Evolutionary conservation across 2,888 invertebrate species (phyloP).

Genomic region (Xanthorhoe designata): DNA sequence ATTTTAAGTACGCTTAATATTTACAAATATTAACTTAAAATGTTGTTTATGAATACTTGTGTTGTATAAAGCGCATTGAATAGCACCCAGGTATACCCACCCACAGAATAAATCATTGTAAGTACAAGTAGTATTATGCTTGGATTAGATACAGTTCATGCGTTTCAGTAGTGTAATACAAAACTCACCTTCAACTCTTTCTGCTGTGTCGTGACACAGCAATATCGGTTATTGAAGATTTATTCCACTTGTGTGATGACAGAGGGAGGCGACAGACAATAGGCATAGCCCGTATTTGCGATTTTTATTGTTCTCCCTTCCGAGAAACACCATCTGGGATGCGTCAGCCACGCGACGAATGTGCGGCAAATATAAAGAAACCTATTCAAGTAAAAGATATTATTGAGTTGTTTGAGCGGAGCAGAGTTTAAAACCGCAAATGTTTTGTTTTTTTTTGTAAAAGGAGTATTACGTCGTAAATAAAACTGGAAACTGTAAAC

Average conservation of each 20-base stretch:
- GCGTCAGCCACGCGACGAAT: slow-evolving; percentile 43
- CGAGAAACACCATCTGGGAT: slow-evolving; percentile 46
- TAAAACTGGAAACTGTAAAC: not conserved
- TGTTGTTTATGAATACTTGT: not conserved
- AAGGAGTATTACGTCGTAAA: not conserved
- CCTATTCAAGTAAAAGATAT: slow-evolving; percentile 5
- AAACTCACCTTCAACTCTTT: slow-evolving; percentile 24
- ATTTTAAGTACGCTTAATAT: too few relatives aligned
- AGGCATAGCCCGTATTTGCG: slow-evolving; percentile 44
- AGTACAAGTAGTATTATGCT: not conserved
- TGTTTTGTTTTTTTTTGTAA: not conserved
- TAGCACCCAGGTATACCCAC: too few relatives aligned
- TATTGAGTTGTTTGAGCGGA: slow-evolving; percentile 1
- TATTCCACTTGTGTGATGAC: slow-evolving; percentile 48
- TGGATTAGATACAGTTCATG: too few relatives aligned
- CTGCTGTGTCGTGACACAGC: slow-evolving; percentile 44
- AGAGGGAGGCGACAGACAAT: slow-evolving; percentile 47
- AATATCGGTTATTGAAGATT: slow-evolving; percentile 52
- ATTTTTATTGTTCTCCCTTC: slow-evolving; percentile 57
- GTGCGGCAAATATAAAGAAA: slow-evolving; percentile 12
- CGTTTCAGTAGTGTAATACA: slow-evolving; percentile 4
- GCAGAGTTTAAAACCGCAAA: not conserved
- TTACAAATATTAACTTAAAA: too few relatives aligned
- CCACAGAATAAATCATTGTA: too few relatives aligned
- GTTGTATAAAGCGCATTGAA: not conserved